Base-by-base conservation (phyloP, 2,113 vertebrate genomes). In the Macquaria australasica region DNA sequence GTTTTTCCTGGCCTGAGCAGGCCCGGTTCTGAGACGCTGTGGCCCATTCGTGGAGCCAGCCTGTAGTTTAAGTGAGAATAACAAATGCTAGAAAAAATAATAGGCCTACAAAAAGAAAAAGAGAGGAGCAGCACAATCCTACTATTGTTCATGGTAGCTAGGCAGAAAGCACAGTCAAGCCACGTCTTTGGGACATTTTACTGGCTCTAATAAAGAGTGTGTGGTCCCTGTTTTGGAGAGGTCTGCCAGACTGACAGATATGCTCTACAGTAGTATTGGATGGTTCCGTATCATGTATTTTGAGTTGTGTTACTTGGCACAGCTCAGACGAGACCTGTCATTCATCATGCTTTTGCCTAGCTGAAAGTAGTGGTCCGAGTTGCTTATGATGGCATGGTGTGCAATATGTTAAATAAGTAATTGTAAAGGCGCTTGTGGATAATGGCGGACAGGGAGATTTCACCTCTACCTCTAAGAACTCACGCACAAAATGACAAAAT, bases 1-100 rank as follows among this genome's bases (percentile, higher is more conserved):
- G 94, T 96, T 96, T 95, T 96, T 96, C 95, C 96, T 96, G 96
- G 95, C 95, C 95, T 79, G 90, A 83, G 83, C 62, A 87, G 92
- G 91, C 94, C 94, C 88, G 89, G 93, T 91, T 93, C 88, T 37
- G 88, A 94, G 94, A 95, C 91, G 88, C 92, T 81, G 89, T 76
- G 92, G 94, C 92, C 94, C 93, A 69, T 90, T 95, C 84, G 62
- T 91, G 90, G 91, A 93, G 94, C 93, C 94, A 94, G 91, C 86
- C 92, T 89, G 81, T 88, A 93, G 87, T 93, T 93, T 95, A 92
- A 95, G 93, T 93, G 94, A 95, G 94, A 96, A 95, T 95, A 94
- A 95, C 93, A 96, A 96, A 96, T 94, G 90, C 86, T 91, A 81
- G 90, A 92, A 94, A 93, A 94, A 94, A 94, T 90, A 93, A 94